These are phyloP conservation scores for Drosophila triauraria DNA, from an alignment of 1,140 invertebrate species.

Conservation along the genomic window DNA sequence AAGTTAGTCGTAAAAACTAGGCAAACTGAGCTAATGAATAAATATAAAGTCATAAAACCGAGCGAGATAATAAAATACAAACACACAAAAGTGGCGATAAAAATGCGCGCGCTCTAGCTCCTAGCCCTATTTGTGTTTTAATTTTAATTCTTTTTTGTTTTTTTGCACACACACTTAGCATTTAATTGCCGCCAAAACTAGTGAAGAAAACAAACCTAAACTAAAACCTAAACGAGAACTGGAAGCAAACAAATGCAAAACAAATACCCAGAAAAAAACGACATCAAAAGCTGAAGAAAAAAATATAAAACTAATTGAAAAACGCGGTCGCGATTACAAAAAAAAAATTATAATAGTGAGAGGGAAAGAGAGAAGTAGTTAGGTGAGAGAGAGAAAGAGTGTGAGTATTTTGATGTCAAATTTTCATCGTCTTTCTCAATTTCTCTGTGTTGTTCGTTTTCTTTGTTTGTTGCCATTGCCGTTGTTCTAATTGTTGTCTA, in stretches of 20 bases:
- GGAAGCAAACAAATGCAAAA: conserved; percentile 12
- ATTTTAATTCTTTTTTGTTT: not conserved
- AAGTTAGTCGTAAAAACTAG: conserved; percentile 64
- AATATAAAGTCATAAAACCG: conserved; percentile 74
- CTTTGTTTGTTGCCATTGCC: conserved; percentile 20
- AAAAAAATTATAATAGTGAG: conserved; percentile 4
- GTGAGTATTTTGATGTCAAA: conserved; percentile 71
- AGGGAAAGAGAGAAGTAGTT: not conserved
- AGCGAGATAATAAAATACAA: conserved; percentile 42
- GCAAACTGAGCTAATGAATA: conserved; percentile 72
- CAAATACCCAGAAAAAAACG: conserved; percentile 3
- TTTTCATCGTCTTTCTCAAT: conserved; percentile 23
- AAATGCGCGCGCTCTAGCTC: conserved; percentile 22
- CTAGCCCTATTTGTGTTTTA: not conserved
- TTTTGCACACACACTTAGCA: conserved; percentile 13
- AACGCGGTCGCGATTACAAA: conserved; percentile 27
- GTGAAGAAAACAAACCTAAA: conserved; percentile 30
- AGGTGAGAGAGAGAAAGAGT: conserved; percentile 39
- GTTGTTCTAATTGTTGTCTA: conserved; percentile 33
- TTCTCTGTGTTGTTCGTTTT: conserved; percentile 23
- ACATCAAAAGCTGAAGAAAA: not conserved
- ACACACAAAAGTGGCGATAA: conserved; percentile 31
- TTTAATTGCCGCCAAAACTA: conserved; percentile 27
- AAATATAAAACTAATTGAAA: conserved; percentile 15
- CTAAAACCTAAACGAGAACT: conserved; percentile 13